A percentile compares a stretch with the other conserved stretches of the same genome.
Conservation (phyloP, 2,888 invertebrate species). For the Ganaspis brasiliensis region DNA sequence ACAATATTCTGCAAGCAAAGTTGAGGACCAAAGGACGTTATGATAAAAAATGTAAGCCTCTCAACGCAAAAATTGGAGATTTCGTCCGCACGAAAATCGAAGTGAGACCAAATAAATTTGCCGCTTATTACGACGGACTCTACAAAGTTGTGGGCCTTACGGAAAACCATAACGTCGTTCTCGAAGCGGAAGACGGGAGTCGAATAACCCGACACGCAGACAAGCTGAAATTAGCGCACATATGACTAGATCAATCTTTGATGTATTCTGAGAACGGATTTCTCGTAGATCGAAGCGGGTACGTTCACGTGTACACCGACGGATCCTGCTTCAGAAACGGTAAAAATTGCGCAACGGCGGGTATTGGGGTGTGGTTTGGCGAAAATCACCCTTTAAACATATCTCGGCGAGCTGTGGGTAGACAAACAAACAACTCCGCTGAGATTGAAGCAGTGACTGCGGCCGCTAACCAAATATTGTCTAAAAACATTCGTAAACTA, state of each 20-base stretch:
- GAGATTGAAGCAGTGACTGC: background rate
- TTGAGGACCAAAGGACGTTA: background rate
- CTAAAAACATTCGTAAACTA: background rate
- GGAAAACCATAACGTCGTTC: background rate
- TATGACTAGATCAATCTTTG: background rate
- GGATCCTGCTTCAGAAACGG: too few species aligned
- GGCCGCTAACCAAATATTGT: background rate
- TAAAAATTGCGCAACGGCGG: background rate
- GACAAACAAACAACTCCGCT: background rate
- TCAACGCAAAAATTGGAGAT: background rate
- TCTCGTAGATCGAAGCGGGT: background rate
- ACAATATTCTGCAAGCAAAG: background rate
- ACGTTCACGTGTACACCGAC: too few species aligned
- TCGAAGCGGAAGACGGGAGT: background rate
- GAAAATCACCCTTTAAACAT: background rate
- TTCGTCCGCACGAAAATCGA: background rate
- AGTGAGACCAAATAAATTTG: background rate
- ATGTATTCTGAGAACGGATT: background rate
- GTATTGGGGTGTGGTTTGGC: background rate
- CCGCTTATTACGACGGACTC: background rate
- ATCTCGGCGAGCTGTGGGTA: background rate
- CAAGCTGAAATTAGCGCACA: background rate
- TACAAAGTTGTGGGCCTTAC: background rate
- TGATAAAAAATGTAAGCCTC: background rate
- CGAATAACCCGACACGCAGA: background rate